These are phyloP conservation scores for Cettia cetti DNA, from an alignment of 2,113 vertebrate species.

Conservation along the genomic window DNA sequence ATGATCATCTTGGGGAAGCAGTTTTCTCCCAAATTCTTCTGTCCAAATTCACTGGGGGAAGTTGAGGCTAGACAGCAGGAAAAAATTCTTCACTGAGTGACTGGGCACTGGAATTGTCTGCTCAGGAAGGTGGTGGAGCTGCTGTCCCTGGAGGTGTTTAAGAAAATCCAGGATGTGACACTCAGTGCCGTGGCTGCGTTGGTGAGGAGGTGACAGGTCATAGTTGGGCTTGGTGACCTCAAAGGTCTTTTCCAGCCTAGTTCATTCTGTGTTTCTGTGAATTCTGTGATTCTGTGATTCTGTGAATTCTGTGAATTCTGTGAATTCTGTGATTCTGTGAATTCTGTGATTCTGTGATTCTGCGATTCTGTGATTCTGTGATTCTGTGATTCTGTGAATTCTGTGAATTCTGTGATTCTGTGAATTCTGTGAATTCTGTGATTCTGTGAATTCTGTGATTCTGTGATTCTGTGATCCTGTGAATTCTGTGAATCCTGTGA, in stretches of 20 bases:
- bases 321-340: not conserved
- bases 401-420: too few relatives aligned
- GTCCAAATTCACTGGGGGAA: fast-evolving
- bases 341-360: not conserved
- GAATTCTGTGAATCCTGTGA: too few relatives aligned
- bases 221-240: not conserved
- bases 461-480: too few relatives aligned
- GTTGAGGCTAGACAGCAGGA: not conserved
- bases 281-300: too few relatives aligned
- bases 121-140: not conserved
- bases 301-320: not conserved
- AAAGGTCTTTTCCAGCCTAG: not conserved
- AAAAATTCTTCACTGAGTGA: not conserved
- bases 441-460: too few relatives aligned
- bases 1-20: not conserved
- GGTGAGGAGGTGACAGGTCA: not conserved
- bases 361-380: not conserved
- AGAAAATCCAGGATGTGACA: not conserved
- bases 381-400: not conserved
- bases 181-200: not conserved
- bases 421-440: too few relatives aligned
- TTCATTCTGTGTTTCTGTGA: not conserved
- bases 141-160: fast-evolving
- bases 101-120: fast-evolving
- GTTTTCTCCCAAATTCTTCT: not conserved